Evolutionary conservation across 2,888 invertebrate genomes (phyloP), one percentile per base, ranked within the genome.

Genomic region (Prosopocoilus inquinatus): DNA sequence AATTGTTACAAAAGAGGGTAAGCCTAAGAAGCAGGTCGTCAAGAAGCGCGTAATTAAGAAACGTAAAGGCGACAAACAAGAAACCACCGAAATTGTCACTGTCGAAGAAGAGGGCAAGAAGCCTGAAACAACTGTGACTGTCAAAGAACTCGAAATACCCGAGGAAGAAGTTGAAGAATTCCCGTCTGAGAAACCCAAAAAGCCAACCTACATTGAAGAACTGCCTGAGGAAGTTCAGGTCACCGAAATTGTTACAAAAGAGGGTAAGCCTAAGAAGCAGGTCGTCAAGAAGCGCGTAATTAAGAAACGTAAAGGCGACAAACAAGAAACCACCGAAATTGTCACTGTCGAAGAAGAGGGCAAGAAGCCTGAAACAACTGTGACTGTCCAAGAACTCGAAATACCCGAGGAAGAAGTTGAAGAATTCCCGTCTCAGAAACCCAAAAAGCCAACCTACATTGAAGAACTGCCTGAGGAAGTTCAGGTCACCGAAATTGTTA

Each of bases 1-100:
- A 63, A 67, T 73, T 36, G 60, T 65, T 33, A 70, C 70, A 0
- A 64, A 65, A 36, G 67, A 61, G 49, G 76, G 68, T 28, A 70
- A 65, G 50, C 58, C 55, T 45, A 65, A 59, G 54, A 69, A 64
- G 34, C 47, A 59, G 11, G 59, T 68, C 7, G 74, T 72, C 0
- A 79, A 77, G 1, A 80, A 75, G 54, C 78, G 78, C 1, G 73
- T 75, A 2, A 75, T 79, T 1, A 81, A 76, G 59, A 78, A 77
- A 46, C 74, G 69, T 50, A 75, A 72, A 43, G 80, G 78, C 1
- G 66, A 67, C 0, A 78, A 78, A 39, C 67, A 75, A 55, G 78
- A 78, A 57, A 50, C 39, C 54, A 59, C 49, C 57, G 59, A 47
- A 63, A 57, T 70, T 39, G 62, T 65, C 11, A 64, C 66, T 16